Evolutionary conservation across 2,888 invertebrate species (phyloP).

Genomic region (Taenaris catops): DNA sequence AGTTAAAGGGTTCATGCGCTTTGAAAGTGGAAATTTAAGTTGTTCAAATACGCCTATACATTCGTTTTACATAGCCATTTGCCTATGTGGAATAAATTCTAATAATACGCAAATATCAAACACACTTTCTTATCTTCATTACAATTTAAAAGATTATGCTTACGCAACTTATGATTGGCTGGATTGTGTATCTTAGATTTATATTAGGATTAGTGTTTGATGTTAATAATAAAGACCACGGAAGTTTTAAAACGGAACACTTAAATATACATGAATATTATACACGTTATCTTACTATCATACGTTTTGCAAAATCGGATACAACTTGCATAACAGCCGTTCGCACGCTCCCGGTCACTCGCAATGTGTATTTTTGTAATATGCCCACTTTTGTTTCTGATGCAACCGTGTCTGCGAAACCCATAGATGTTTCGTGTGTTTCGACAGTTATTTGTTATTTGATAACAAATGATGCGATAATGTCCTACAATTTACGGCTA

Average conservation of each 20-base stretch:
- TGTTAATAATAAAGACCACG: not conserved
- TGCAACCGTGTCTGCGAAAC: conserved; percentile 17
- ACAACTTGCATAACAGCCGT: conserved; percentile 40
- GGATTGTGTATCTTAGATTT: no score
- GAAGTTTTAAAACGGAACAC: conserved; percentile 1
- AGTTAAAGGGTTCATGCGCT: no score
- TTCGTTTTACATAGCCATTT: no score
- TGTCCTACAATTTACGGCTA: conserved; percentile 3
- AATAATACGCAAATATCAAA: no score
- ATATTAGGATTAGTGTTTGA: no score
- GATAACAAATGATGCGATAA: conserved; percentile 9
- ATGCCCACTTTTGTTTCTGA: conserved; percentile 31
- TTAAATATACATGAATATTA: conserved; percentile 5
- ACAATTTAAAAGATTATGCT: no score
- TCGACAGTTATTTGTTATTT: conserved; percentile 14
- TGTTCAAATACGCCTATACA: no score
- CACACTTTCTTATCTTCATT: no score
- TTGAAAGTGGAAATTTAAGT: no score
- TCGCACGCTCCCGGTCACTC: conserved; percentile 41
- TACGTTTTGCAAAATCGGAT: conserved; percentile 50
- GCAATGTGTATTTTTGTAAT: conserved; percentile 44
- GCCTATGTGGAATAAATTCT: no score
- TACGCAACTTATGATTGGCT: no score
- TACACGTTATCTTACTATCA: conserved; percentile 4
- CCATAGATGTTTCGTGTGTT: conserved; percentile 17